Evolutionary conservation across 2,113 vertebrate genomes (phyloP), one percentile per base, ranked within the genome.

Genomic region (Microtus ochrogaster): DNA sequence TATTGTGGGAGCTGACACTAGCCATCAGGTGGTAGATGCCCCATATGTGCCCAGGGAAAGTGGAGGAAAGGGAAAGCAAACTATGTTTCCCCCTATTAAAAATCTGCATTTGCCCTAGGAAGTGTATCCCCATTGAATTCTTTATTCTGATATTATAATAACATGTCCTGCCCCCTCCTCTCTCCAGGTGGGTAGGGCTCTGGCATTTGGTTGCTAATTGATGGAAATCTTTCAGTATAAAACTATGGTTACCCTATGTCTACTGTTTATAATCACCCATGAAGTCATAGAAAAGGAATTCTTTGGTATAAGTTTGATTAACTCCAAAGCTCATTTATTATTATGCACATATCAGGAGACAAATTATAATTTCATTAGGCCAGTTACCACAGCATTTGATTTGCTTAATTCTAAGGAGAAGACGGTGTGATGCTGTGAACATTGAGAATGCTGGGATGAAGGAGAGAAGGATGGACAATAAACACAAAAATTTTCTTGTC

Each of bases 211-310:
- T 72, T 85, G 36, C 63, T 55, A 79, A 66, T 70, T 58, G 44
- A 24, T 66, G 74, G 72, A 92, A 85, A 49, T 2, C 7, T 26
- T 39, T 39, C 0, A 52, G 13, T 83, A 73, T 47, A 68, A 30
- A 70, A 78, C 47, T 58, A 16, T n/a, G 4, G 28, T 41, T 73
- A 41, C 2, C 66, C 39, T 22, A 79, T 21, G n/a, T 33, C 41
- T 78, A 55, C 7, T 44, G 2, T 86, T 22, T 82, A 16, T 92
- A 65, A 28, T 87, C 58, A 39, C 24, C 36, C 1, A 26, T 68
- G 39, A 86, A 91, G 41, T 66, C 55, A 21, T n/a, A 58, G 14
- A 66, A 95, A 95, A 87, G 65, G 19, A 92, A 79, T 73, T 93
- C 41, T 93, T 96, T 70, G 12, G 4, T 12, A 49, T 88, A 55